Evolutionary conservation across 2,797 vertebrate species (phyloP).

Genomic region (Halcyon chelicuti): DNA sequence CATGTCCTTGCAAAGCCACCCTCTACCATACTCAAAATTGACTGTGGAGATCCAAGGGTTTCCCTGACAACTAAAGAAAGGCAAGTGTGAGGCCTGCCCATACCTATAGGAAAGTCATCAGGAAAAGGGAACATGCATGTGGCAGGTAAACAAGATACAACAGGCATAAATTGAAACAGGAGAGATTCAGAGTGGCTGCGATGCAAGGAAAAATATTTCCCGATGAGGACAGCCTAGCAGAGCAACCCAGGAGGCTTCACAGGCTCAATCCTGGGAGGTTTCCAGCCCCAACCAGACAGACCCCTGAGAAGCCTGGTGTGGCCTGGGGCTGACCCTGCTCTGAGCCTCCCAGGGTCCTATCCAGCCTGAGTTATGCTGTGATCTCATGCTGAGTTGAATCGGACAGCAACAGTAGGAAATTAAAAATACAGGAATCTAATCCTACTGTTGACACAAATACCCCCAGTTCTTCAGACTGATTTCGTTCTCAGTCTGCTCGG

Average conservation of each 20-base stretch:
- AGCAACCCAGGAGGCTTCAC: not conserved
- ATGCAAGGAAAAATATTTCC: not conserved
- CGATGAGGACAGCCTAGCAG: not conserved
- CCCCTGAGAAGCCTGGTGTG: not conserved
- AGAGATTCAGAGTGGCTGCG: not conserved
- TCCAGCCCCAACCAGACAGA: not conserved
- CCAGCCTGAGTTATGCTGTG: not conserved
- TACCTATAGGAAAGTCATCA: not conserved
- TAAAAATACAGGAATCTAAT: slow-evolving; percentile 56
- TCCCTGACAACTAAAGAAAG: not conserved
- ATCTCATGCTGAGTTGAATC: not conserved
- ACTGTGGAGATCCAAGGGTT: not conserved
- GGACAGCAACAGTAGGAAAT: slow-evolving; percentile 49
- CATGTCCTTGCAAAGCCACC: not conserved
- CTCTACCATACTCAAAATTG: not conserved
- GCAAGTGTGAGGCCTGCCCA: accelerated
- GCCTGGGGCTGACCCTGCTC: not conserved
- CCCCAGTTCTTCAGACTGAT: not conserved
- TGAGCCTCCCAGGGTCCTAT: not conserved
- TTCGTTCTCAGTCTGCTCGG: not conserved
- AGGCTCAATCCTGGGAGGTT: not conserved
- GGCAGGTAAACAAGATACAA: not conserved
- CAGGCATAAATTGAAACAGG: not conserved
- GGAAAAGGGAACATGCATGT: not conserved
- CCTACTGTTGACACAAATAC: slow-evolving; percentile 53